phyloP scores from a whole-genome alignment of 2,797 vertebrate genomes.

The Sphaeramia orbicularis region DNA sequence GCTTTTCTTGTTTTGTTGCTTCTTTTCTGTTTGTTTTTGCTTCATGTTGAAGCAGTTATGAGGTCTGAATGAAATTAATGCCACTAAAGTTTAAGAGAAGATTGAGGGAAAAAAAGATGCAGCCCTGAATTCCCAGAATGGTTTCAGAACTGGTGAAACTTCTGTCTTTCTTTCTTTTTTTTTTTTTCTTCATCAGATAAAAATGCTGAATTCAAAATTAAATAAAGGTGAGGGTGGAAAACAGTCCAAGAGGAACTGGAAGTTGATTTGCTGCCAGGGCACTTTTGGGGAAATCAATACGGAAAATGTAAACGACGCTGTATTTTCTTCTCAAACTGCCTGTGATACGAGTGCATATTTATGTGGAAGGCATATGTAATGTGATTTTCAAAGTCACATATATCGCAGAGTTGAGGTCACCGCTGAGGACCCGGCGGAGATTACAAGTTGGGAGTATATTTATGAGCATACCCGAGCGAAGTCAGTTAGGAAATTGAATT shows the following conservation, averaged over 20 bases:
- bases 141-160: constrained; percentile 54
- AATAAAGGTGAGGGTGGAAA: constrained; percentile 52
- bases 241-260: constrained; percentile 32
- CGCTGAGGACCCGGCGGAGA: constrained; percentile 51
- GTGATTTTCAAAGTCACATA: constrained; percentile 74
- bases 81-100: too few relatives aligned
- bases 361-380: constrained; percentile 72
- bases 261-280: constrained; percentile 71
- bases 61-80: too few relatives aligned
- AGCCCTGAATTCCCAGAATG: constrained; percentile 57
- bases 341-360: constrained; percentile 73
- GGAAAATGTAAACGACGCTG: constrained; percentile 73
- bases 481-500: constrained; percentile 52
- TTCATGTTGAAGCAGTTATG: too few relatives aligned
- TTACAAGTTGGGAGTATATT: constrained; percentile 50
- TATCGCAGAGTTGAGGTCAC: constrained; percentile 70
- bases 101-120: too few relatives aligned
- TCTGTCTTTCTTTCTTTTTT: too few relatives aligned
- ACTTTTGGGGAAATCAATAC: constrained; percentile 77
- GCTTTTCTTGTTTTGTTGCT: too few relatives aligned
- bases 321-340: constrained; percentile 44
- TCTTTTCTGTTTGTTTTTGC: too few relatives aligned
- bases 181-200: constrained; percentile 42
- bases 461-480: constrained; percentile 24
- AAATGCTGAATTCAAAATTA: constrained; percentile 60